Evolutionary conservation across 1,140 invertebrate genomes (phyloP), one percentile per base, ranked within the genome.

Genomic region (Dreissena rostriformis): DNA sequence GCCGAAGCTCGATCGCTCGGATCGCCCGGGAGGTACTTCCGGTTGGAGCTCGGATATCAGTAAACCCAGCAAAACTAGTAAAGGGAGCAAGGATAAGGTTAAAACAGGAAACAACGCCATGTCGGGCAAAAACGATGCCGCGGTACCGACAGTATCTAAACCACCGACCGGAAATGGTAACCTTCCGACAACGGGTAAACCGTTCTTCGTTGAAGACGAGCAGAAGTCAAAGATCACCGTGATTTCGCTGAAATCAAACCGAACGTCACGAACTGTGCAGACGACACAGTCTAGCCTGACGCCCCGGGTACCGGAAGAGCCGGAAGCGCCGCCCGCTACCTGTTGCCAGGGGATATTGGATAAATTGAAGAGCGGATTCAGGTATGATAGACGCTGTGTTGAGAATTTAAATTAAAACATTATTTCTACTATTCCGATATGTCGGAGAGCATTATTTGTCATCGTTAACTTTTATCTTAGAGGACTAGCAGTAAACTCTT

Each of bases 161-260:
- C 57, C 57, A 24, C 57, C 49, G 51, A 61, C 15, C 39, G 61
- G 57, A 2, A 39, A 39, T 39, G 39, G 39, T 39, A 39, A 39
- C 39, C 39, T 5, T 39, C 8, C 39, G 2, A 39, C 39, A 39
- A 39, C 39, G 39, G 39, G 8, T 39, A 66, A 55, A 52, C 57
- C 71, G 11, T 55, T 53, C 24, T 73, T 55, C 19, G 72, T 75
- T 2, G 80, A 82, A 24, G 80, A 82, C 53, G 80, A 82, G 24
- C 17, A 57, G 11, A 55, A 72, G 28, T 82, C 80, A 12, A 82
- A 82, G 49, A 82, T 82, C 8, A 82, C 80, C 22, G 80, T 82
- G 1, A 65, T 82, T 15, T 82, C 80, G 2, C 39, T 82, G 12
- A 82, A 82, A 65, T 82, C 80, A 5, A 73, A 82, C 57, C 71